These are phyloP conservation scores for Drosophila truncata DNA, from an alignment of 1,140 invertebrate genomes.

Conservation along the genomic window DNA sequence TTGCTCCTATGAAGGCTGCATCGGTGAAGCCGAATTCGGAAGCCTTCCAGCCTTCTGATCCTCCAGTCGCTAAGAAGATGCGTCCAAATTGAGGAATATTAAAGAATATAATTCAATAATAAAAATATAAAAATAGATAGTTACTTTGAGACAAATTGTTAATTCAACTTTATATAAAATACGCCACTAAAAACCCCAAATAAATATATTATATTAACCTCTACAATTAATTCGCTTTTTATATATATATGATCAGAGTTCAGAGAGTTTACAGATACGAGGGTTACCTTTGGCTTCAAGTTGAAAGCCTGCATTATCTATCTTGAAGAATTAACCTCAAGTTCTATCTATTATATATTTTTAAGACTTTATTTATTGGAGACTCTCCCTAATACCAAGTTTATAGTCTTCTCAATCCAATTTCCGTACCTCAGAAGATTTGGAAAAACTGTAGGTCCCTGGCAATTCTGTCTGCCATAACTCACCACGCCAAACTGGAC, in stretches of 20 bases:
- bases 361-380: neutral
- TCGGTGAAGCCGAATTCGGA: too few species aligned
- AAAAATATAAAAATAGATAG: too few species aligned
- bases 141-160: too few species aligned
- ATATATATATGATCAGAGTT: neutral
- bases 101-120: too few species aligned
- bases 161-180: too few species aligned
- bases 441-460: neutral
- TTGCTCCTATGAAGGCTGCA: neutral
- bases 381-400: neutral
- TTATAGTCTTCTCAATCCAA: conserved; percentile 1
- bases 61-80: neutral
- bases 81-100: too few species aligned
- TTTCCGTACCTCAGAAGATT: conserved; percentile 2
- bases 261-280: neutral
- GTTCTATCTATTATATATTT: neutral
- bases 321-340: neutral
- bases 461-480: neutral
- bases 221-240: neutral
- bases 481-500: neutral
- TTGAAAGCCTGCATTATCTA: neutral
- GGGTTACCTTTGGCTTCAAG: neutral
- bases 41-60: too few species aligned
- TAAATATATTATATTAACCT: neutral
- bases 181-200: neutral